These are phyloP conservation scores for Tapirus terrestris DNA, from an alignment of 2,113 vertebrate species.

Conservation along the genomic window DNA sequence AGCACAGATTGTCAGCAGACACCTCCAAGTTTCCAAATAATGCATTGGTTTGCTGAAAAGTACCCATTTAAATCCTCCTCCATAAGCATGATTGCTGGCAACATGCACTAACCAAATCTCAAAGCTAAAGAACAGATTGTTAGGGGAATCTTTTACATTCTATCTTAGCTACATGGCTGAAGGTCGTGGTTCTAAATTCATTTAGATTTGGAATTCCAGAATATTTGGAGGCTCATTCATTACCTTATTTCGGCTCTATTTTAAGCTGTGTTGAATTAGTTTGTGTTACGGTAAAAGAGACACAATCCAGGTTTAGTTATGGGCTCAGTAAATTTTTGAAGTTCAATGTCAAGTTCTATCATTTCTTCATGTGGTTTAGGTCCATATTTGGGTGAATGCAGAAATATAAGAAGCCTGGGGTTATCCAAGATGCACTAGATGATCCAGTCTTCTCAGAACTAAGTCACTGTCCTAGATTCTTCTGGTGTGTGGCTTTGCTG, in stretches of 20 bases:
- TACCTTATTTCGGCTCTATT: not conserved
- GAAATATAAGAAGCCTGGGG: not conserved
- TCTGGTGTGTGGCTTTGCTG: not conserved
- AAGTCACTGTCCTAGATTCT: not conserved
- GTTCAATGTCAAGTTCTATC: not conserved
- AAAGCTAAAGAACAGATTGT: not conserved
- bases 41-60: not conserved
- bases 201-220: not conserved
- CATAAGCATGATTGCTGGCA: not conserved
- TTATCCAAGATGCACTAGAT: not conserved
- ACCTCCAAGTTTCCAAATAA: not conserved
- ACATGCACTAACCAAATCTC: not conserved
- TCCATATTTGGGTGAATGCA: not conserved
- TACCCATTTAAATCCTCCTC: slow-evolving; percentile 2
- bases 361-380: not conserved
- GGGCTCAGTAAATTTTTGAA: not conserved
- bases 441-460: not conserved
- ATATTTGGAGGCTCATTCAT: not conserved
- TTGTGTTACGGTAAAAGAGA: not conserved
- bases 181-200: slow-evolving; percentile 47
- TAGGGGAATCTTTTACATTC: not conserved
- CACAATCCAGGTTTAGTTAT: not conserved
- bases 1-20: not conserved
- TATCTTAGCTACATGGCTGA: not conserved
- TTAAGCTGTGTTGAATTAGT: slow-evolving; percentile 9